These are phyloP conservation scores for Papilio helenus DNA, from an alignment of 1,140 invertebrate genomes.

Conservation along the genomic window DNA sequence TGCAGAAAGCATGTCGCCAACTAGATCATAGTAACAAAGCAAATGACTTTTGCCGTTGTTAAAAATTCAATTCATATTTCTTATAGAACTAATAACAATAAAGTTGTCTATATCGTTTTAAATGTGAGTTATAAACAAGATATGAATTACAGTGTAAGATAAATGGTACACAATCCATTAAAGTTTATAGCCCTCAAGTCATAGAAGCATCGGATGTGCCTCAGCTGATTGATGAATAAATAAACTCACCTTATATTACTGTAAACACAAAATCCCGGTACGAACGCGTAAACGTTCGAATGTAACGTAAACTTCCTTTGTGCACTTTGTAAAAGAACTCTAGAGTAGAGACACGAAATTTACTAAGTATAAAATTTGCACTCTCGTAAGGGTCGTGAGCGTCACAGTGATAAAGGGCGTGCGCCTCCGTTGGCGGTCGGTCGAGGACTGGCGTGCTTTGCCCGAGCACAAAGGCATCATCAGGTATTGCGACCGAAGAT, in stretches of 20 bases:
- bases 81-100: background rate
- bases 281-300: slow-evolving; percentile 56
- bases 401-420: slow-evolving; percentile 60
- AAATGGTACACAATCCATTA: slow-evolving; percentile 22
- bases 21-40: background rate
- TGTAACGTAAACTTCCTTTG: slow-evolving; percentile 55
- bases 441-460: slow-evolving; percentile 60
- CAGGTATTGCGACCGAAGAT: slow-evolving; percentile 49
- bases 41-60: background rate
- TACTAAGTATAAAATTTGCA: slow-evolving; percentile 68
- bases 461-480: slow-evolving; percentile 54
- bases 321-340: slow-evolving; percentile 49
- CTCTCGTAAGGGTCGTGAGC: slow-evolving; percentile 57
- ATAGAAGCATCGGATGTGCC: slow-evolving; percentile 44
- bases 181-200: slow-evolving; percentile 24
- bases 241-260: slow-evolving; percentile 69
- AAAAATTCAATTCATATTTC: background rate
- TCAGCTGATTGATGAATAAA: slow-evolving; percentile 69
- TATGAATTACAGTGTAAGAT: slow-evolving; percentile 13
- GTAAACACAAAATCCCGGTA: slow-evolving; percentile 59
- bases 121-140: slow-evolving; percentile 3
- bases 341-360: slow-evolving; percentile 52
- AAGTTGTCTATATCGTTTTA: background rate
- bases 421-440: slow-evolving; percentile 57
- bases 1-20: slow-evolving; percentile 25